These are phyloP conservation scores for Drosophila nr. perissopoda DNA, from an alignment of 2,888 invertebrate species.

Conservation along the genomic window DNA sequence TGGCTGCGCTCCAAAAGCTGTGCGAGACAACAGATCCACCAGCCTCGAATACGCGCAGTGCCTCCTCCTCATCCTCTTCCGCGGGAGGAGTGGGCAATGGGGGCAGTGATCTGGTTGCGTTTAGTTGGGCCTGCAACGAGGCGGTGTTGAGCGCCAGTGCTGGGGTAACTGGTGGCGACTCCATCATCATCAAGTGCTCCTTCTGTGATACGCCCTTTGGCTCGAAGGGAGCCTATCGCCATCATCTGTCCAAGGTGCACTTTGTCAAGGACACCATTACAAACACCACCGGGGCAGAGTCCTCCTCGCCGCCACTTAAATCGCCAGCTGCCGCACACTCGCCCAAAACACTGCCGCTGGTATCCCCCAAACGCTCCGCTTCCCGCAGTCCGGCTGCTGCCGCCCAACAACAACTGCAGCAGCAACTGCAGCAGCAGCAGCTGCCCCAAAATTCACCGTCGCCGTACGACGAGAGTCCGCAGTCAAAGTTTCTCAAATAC, in stretches of 20 bases:
- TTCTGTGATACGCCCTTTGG: slow-evolving; percentile 98
- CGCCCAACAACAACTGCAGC: slow-evolving; percentile 13
- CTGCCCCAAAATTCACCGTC: slow-evolving; percentile 60
- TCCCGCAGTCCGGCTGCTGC: slow-evolving; percentile 74
- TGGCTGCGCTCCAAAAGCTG: slow-evolving; percentile 97
- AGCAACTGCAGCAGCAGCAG: slow-evolving; percentile 29
- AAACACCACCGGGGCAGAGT: slow-evolving; percentile 87
- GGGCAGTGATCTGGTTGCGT: slow-evolving; percentile 89
- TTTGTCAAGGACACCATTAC: slow-evolving; percentile 92
- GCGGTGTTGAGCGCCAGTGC: slow-evolving; percentile 90
- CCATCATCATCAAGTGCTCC: slow-evolving; percentile 95
- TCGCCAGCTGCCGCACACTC: slow-evolving; percentile 70
- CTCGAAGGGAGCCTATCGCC: slow-evolving; percentile 98
- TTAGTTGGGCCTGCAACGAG: slow-evolving; percentile 97
- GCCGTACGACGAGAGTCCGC: slow-evolving; percentile 94
- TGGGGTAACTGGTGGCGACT: slow-evolving; percentile 86
- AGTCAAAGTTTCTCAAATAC: slow-evolving; percentile 99
- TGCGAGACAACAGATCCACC: slow-evolving; percentile 95
- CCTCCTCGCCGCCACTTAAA: slow-evolving; percentile 85
- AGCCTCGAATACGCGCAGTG: slow-evolving; percentile 82
- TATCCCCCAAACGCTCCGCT: slow-evolving; percentile 75
- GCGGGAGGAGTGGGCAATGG: slow-evolving; percentile 38
- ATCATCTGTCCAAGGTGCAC: slow-evolving; percentile 97
- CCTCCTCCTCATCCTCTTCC: slow-evolving; percentile 28
- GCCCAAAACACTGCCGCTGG: slow-evolving; percentile 67